Conservation (phyloP, 2,113 vertebrate species). For the Formicarius rufipectus region DNA sequence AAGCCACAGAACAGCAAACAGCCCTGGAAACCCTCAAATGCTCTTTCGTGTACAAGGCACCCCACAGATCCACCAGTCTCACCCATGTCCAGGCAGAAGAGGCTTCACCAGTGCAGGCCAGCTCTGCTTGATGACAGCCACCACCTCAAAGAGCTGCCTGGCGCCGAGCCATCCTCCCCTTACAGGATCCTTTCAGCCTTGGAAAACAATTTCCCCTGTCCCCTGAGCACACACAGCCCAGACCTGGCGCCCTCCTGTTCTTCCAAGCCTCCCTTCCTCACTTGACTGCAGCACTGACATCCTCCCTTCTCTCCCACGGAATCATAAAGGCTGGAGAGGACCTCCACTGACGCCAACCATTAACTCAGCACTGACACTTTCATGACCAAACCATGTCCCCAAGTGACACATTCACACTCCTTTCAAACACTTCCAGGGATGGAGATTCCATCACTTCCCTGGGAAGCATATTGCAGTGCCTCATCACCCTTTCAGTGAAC, state of each 20-base stretch:
- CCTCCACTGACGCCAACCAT: background rate
- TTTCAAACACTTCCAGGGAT: background rate
- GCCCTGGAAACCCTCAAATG: background rate
- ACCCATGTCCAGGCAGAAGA: fast-evolving
- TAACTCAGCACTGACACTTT: background rate
- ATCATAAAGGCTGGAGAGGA: background rate
- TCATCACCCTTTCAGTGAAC: background rate
- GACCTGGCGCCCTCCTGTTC: background rate
- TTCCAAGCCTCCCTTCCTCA: background rate
- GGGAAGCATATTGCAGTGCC: background rate
- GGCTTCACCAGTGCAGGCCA: background rate
- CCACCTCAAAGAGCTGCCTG: slow-evolving; percentile 58
- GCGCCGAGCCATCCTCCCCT: background rate
- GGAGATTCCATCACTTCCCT: background rate
- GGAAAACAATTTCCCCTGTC: background rate
- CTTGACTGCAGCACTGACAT: background rate
- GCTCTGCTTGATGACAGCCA: slow-evolving; percentile 29
- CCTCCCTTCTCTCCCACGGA: background rate
- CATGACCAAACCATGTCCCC: background rate
- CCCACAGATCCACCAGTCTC: background rate
- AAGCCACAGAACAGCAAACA: slow-evolving; percentile 30
- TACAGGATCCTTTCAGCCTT: slow-evolving; percentile 43
- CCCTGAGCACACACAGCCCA: background rate
- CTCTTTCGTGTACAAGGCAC: background rate
- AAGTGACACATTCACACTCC: background rate